These are phyloP conservation scores for Cettia cetti DNA, from an alignment of 2,113 vertebrate species.

Conservation along the genomic window DNA sequence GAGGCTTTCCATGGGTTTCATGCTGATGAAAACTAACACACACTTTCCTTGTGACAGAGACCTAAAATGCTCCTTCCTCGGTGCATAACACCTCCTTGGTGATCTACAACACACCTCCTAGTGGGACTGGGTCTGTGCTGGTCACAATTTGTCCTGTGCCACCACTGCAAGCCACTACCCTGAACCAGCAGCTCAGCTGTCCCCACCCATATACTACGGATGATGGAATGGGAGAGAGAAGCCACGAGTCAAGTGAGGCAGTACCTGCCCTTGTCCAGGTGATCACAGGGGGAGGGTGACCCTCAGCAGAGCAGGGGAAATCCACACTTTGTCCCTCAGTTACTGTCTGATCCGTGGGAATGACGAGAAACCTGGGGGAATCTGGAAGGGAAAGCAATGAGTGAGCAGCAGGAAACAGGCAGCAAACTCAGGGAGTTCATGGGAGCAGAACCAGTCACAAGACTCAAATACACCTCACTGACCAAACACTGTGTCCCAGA, in stretches of 20 bases:
- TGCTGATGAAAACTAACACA: neutral
- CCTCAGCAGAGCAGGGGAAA: slow-evolving; percentile 84
- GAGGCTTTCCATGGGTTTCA: neutral
- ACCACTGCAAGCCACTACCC: neutral
- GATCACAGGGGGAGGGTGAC: slow-evolving; percentile 82
- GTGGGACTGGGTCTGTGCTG: neutral
- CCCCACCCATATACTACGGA: neutral
- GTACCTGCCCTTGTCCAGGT: slow-evolving; percentile 87
- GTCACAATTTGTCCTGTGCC: neutral
- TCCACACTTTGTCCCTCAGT: slow-evolving; percentile 86
- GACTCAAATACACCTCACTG: rapidly evolving
- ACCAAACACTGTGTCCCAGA: neutral
- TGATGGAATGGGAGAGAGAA: neutral
- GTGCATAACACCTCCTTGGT: neutral
- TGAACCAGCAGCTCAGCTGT: neutral
- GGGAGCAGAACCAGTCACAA: neutral
- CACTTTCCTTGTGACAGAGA: neutral
- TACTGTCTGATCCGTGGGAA: slow-evolving; percentile 82
- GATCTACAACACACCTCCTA: neutral
- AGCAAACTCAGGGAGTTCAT: neutral
- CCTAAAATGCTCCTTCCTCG: neutral
- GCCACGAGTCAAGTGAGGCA: rapidly evolving
- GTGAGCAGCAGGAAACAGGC: neutral
- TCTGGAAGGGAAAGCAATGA: slow-evolving; percentile 59
- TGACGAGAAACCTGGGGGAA: slow-evolving; percentile 79